Conservation (phyloP, 1,140 invertebrate species). For the Orius insidiosus region DNA sequence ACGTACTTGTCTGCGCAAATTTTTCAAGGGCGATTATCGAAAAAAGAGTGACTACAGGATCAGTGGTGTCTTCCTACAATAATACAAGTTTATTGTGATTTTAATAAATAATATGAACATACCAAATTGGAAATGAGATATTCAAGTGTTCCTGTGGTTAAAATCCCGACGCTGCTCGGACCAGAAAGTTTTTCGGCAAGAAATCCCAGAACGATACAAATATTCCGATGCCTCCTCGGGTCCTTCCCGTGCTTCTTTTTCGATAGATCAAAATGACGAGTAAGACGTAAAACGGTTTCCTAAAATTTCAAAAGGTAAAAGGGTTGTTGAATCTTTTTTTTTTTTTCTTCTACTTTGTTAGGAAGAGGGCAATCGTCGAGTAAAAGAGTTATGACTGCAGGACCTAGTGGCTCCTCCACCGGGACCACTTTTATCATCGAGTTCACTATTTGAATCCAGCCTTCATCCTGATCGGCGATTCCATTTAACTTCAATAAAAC, state of each 20-base stretch:
- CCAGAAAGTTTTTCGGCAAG: slow-evolving; percentile 81
- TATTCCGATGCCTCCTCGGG: slow-evolving; percentile 51
- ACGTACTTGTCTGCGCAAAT: slow-evolving; percentile 78
- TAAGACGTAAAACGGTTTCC: slow-evolving; percentile 41
- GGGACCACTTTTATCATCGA: slow-evolving; percentile 79
- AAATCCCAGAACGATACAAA: slow-evolving; percentile 78
- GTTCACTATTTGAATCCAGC: slow-evolving; percentile 77
- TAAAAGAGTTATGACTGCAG: slow-evolving; percentile 75
- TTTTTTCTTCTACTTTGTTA: too few relatives aligned
- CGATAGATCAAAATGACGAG: slow-evolving; percentile 42
- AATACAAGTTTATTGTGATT: slow-evolving; percentile 11
- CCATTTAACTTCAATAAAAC: slow-evolving; percentile 66
- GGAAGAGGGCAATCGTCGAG: slow-evolving; percentile 85
- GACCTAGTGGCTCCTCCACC: slow-evolving; percentile 69
- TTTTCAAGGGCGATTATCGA: slow-evolving; percentile 84
- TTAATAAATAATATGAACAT: slow-evolving; percentile 24
- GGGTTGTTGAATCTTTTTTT: too few relatives aligned
- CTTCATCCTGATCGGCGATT: slow-evolving; percentile 76
- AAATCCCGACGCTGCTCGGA: slow-evolving; percentile 64
- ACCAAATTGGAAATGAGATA: slow-evolving; percentile 74
- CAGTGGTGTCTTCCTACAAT: slow-evolving; percentile 37
- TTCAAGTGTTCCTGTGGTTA: slow-evolving; percentile 62
- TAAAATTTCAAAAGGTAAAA: too few relatives aligned
- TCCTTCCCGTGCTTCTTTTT: slow-evolving; percentile 30
- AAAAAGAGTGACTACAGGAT: slow-evolving; percentile 67